phyloP scores from a whole-genome alignment of 2,113 vertebrate species.

The Paramormyrops kingsleyae region DNA sequence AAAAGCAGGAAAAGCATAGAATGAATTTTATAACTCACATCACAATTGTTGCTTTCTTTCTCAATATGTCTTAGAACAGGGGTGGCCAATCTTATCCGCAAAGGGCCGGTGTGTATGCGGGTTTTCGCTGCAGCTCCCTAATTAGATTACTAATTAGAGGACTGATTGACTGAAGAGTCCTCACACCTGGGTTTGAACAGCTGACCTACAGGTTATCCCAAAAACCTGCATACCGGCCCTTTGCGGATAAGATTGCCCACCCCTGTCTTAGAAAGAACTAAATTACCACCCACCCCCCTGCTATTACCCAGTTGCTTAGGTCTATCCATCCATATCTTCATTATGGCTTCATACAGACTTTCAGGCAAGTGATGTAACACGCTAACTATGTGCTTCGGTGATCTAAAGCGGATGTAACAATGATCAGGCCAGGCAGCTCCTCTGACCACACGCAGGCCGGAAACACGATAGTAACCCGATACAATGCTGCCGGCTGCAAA shows the following conservation, averaged over 20 bases:
- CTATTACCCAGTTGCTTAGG: not conserved
- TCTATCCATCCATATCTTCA: not conserved
- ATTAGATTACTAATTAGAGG: too few relatives aligned
- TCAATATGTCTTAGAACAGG: not conserved
- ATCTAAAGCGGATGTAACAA: slow-evolving; percentile 51
- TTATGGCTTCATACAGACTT: slow-evolving; percentile 9
- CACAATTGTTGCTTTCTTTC: not conserved
- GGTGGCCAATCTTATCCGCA: too few relatives aligned
- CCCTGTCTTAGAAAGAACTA: not conserved
- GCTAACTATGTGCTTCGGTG: slow-evolving; percentile 62
- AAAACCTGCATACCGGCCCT: too few relatives aligned
- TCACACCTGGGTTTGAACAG: too few relatives aligned
- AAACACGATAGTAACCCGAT: not conserved
- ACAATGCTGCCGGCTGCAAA: not conserved
- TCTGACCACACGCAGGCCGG: too few relatives aligned
- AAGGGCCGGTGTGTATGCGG: too few relatives aligned
- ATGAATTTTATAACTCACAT: not conserved
- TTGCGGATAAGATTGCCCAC: too few relatives aligned
- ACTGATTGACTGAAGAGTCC: too few relatives aligned
- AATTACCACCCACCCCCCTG: not conserved
- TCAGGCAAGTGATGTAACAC: slow-evolving; percentile 47
- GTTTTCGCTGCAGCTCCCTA: too few relatives aligned
- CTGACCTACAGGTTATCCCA: too few relatives aligned
- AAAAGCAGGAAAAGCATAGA: slow-evolving; percentile 32
- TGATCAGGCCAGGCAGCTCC: slow-evolving; percentile 22